Evolutionary conservation across 2,113 vertebrate genomes (phyloP).

Genomic region (Catharus minimus): DNA sequence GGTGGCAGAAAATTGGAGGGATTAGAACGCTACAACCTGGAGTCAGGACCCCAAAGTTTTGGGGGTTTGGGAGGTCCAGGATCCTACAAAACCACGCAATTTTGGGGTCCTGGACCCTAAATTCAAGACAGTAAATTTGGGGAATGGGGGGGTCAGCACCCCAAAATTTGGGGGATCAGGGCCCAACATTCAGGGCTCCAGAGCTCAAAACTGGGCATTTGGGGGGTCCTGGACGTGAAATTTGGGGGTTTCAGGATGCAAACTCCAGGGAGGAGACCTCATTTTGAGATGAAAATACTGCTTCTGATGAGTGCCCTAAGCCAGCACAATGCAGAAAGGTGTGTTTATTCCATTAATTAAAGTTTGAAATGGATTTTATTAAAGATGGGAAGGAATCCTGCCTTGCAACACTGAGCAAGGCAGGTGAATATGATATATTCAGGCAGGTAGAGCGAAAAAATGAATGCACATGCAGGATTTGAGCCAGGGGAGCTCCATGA

Average conservation of each 20-base stretch:
- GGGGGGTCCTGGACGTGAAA: accelerated
- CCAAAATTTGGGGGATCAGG: too few species aligned
- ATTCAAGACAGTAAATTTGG: background rate
- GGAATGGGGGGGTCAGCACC: accelerated
- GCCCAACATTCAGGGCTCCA: background rate
- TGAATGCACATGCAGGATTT: accelerated
- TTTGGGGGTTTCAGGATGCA: background rate
- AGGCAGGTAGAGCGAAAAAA: background rate
- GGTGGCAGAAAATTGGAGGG: background rate
- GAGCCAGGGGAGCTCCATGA: background rate
- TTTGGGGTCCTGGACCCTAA: background rate
- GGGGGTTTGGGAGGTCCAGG: background rate
- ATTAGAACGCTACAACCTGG: background rate
- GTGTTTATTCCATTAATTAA: background rate
- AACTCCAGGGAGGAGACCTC: background rate
- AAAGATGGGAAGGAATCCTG: background rate
- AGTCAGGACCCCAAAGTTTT: background rate
- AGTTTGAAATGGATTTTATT: background rate
- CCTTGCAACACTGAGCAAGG: background rate
- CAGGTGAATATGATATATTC: background rate
- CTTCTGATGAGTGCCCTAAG: background rate
- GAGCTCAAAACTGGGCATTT: background rate
- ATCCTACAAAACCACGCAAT: background rate
- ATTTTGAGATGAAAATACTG: background rate
- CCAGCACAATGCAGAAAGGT: background rate